Conservation (phyloP, 2,797 vertebrate genomes). For the Channa striata region DNA sequence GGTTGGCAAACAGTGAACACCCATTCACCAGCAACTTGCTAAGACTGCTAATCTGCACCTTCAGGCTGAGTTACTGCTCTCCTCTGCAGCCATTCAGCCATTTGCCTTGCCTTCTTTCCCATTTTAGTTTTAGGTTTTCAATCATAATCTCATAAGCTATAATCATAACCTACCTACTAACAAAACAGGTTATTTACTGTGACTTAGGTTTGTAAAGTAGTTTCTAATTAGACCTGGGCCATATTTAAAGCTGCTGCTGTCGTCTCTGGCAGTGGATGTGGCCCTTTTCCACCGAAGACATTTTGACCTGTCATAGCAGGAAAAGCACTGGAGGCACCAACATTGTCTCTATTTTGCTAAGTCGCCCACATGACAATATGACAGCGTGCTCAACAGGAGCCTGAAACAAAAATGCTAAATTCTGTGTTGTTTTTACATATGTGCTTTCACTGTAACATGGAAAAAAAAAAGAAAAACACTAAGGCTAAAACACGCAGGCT, state of each 20-base stretch:
- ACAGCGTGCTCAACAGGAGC: neutral
- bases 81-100: constrained; percentile 18
- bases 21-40: constrained; percentile 34
- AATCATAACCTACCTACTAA: constrained; percentile 45
- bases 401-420: constrained; percentile 1
- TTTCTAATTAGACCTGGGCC: constrained; percentile 54
- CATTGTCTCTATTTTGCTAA: too few relatives aligned
- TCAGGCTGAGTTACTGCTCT: constrained; percentile 15
- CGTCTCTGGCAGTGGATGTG: neutral
- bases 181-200: constrained; percentile 53
- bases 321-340: too few relatives aligned
- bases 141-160: constrained; percentile 38
- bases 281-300: constrained; percentile 4
- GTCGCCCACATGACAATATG: neutral
- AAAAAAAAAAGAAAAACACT: too few relatives aligned
- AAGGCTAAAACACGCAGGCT: too few relatives aligned
- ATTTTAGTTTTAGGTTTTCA: constrained; percentile 29
- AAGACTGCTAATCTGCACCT: constrained; percentile 55
- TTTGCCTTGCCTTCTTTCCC: constrained; percentile 3
- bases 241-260: constrained; percentile 2
- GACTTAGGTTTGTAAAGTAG: constrained; percentile 12
- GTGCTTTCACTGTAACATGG: neutral
- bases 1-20: constrained; percentile 44
- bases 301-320: neutral
- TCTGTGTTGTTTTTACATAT: too few relatives aligned